phyloP scores from a whole-genome alignment of 2,113 vertebrate genomes.

The Ornithorhynchus anatinus region DNA sequence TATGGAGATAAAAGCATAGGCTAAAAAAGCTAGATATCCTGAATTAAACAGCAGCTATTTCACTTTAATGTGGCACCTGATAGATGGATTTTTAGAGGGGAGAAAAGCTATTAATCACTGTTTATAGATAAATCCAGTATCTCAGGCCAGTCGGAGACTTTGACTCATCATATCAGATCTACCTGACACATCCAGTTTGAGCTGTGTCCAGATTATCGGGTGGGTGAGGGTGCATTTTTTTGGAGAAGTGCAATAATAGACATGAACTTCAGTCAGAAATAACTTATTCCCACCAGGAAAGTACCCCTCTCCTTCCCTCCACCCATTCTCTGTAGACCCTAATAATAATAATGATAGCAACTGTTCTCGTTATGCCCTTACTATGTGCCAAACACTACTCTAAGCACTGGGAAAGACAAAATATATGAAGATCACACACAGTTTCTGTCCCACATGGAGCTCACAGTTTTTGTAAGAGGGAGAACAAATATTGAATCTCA shows the following conservation, averaged over 20 bases:
- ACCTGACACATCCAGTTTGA: rapidly evolving
- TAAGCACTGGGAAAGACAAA: no score
- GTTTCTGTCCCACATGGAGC: no score
- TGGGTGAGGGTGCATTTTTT: rapidly evolving
- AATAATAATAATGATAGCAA: no score
- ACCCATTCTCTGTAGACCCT: no score
- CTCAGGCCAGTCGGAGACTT: rapidly evolving
- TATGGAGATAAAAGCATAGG: not conserved
- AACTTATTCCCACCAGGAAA: not conserved
- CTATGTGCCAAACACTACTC: no score
- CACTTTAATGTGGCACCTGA: not conserved
- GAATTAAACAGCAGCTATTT: conserved; percentile 2
- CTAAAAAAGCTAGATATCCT: not conserved
- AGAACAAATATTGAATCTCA: no score
- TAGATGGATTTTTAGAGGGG: not conserved
- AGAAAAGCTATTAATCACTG: not conserved
- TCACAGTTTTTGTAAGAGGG: no score
- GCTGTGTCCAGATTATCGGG: not conserved
- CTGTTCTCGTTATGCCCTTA: no score
- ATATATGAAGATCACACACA: no score
- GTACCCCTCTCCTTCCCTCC: not conserved
- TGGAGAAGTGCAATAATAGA: no score
- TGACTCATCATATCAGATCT: not conserved
- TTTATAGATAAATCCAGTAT: not conserved
- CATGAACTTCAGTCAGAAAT: not conserved